Percentiles rank a stretch among this genome's conserved stretches.
These are phyloP conservation scores for Epinephelus awoara DNA, from an alignment of 2,797 vertebrate species.

Conservation along the genomic window DNA sequence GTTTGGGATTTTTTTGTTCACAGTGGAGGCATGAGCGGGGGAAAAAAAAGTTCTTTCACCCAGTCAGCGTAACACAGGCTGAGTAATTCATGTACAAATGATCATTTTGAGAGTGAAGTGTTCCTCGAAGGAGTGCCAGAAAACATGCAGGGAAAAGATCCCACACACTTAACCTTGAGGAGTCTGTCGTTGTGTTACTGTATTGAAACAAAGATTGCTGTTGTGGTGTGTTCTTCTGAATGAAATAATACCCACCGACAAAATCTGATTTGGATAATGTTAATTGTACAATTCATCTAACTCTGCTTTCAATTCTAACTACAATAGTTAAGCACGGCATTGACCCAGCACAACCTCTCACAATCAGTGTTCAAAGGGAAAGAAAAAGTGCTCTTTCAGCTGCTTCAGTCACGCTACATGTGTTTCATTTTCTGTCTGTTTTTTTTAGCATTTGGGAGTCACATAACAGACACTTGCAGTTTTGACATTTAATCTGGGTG, in stretches of 20 bases:
- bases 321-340: background rate
- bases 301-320: background rate
- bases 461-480: too few relatives aligned
- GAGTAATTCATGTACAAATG: too few relatives aligned
- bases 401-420: too few relatives aligned
- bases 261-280: background rate
- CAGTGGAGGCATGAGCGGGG: too few relatives aligned
- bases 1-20: too few relatives aligned
- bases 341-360: background rate
- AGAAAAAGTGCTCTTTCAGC: background rate
- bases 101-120: too few relatives aligned
- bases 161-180: conserved; percentile 4
- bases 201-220: background rate
- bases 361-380: background rate
- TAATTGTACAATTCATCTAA: background rate
- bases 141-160: conserved; percentile 4
- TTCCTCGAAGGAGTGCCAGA: background rate
- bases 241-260: background rate
- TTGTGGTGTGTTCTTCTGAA: background rate
- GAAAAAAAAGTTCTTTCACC: too few relatives aligned
- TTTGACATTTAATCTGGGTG: background rate
- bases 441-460: too few relatives aligned
- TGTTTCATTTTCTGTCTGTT: background rate
- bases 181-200: background rate
- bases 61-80: too few relatives aligned